phyloP scores from a whole-genome alignment of 2,797 vertebrate genomes.

The Cyprinodon diabolis region DNA sequence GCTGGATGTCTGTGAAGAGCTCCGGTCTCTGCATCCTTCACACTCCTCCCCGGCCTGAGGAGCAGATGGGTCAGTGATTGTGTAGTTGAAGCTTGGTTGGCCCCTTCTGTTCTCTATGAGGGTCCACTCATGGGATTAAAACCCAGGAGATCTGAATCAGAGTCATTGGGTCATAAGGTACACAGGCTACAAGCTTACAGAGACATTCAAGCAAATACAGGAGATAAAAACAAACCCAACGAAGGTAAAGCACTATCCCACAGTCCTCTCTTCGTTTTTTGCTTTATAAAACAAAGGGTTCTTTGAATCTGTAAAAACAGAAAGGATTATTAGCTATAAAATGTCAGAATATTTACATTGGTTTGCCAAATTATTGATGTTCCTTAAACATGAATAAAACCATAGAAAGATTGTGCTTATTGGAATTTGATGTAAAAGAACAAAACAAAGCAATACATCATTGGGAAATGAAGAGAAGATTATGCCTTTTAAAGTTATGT shows the following conservation, averaged over 20 bases:
- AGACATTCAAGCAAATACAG: constrained; percentile 22
- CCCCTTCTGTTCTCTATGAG: constrained; percentile 73
- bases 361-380: not conserved
- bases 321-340: not conserved
- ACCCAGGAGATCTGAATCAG: constrained; percentile 56
- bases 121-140: constrained; percentile 64
- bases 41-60: constrained; percentile 52
- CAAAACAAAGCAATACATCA: not conserved
- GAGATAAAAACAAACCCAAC: constrained; percentile 12
- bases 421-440: not conserved
- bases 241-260: constrained; percentile 8
- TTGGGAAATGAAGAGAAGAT: not conserved
- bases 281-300: not conserved
- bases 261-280: not conserved
- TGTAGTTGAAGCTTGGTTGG: constrained; percentile 40
- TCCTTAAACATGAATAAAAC: not conserved
- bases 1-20: constrained; percentile 50
- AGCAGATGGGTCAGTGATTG: constrained; percentile 73
- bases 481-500: not conserved
- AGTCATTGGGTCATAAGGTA: constrained; percentile 53
- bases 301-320: not conserved
- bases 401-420: not conserved
- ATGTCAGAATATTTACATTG: not conserved
- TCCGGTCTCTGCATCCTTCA: constrained; percentile 52
- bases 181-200: constrained; percentile 52